Base-by-base conservation (phyloP, 1,140 invertebrate genomes). In the Drosophila littoralis region DNA sequence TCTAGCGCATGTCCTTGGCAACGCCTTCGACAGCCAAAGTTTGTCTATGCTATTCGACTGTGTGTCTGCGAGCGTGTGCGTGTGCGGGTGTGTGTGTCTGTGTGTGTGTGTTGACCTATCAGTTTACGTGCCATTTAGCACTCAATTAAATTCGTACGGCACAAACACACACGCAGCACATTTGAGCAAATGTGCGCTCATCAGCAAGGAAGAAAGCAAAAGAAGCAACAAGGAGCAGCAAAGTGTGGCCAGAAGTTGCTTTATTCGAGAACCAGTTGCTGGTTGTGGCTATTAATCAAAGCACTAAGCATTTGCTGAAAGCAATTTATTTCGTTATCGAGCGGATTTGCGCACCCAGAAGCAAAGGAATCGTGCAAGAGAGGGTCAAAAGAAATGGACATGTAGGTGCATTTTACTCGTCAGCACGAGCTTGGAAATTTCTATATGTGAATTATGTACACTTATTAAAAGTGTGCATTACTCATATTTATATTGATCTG, bases 111-210 rank as follows among this genome's bases (percentile, higher is more conserved):
- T 89, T 89, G 79, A 84, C 85, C 81, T 90, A 91, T 91, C 81
- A 78, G 84, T 91, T 91, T 84, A 91, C 89, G 79, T 91, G 79
- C 84, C 89, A 91, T 91, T 91, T 91, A 91, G 84, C 89, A 91
- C 89, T 91, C 89, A 91, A 89, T 91, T 91, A 91, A 91, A 85
- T 91, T 84, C 75, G 73, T 69, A 85, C 67, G 79, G 55, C 69
- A 75, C 68, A 77, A 60, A 88, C 79, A 79, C 78, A 81, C 63
- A 68, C 71, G 65, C 43, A 70, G 54, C 71, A 70, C 81, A 79
- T 79, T 88, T 86, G 75, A 82, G 79, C 70, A 86, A 86, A 86
- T 86, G 82, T 86, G 45, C 71, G 82, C 83, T 88, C 82, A 88
- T 86, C 82, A 86, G 79, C 67, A 67, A 58, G 69, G 67, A 59